These are phyloP conservation scores for Zootoca vivipara DNA, from an alignment of 2,113 vertebrate genomes.

Conservation along the genomic window DNA sequence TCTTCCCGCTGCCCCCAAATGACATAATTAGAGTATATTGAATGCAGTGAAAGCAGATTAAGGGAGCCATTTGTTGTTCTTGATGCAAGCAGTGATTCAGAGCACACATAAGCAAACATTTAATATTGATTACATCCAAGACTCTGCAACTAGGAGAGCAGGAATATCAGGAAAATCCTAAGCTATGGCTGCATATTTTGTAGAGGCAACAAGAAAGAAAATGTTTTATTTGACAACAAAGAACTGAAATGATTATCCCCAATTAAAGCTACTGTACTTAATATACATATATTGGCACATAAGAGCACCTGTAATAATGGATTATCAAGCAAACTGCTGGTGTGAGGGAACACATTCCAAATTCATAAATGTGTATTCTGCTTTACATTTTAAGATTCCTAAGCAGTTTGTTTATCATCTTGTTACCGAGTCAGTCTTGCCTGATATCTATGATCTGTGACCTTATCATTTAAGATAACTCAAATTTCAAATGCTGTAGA, in stretches of 20 bases:
- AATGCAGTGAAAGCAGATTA: constrained; percentile 69
- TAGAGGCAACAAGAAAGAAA: constrained; percentile 45
- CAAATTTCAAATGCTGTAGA: background rate
- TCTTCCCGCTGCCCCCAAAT: constrained; percentile 57
- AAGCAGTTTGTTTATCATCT: constrained; percentile 45
- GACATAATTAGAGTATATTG: constrained; percentile 76
- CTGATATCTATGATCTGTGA: constrained; percentile 7
- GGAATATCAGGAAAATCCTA: constrained; percentile 53
- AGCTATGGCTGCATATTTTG: constrained; percentile 39
- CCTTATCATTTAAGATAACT: background rate
- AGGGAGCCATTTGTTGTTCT: constrained; percentile 68
- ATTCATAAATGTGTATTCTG: constrained; percentile 44
- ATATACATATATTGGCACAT: background rate
- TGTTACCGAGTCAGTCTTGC: background rate
- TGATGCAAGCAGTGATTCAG: constrained; percentile 65
- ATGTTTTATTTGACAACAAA: constrained; percentile 60
- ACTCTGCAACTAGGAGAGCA: constrained; percentile 53
- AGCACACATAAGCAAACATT: constrained; percentile 79
- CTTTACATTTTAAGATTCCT: constrained; percentile 50
- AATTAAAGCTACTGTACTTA: constrained; percentile 57
- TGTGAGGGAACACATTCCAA: constrained; percentile 18
- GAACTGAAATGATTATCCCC: constrained; percentile 54
- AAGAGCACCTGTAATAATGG: constrained; percentile 30
- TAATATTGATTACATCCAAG: constrained; percentile 70
- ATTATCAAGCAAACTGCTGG: constrained; percentile 10